Evolutionary conservation across 1,140 invertebrate genomes (phyloP).

Genomic region (Drosophila subpulchrella): DNA sequence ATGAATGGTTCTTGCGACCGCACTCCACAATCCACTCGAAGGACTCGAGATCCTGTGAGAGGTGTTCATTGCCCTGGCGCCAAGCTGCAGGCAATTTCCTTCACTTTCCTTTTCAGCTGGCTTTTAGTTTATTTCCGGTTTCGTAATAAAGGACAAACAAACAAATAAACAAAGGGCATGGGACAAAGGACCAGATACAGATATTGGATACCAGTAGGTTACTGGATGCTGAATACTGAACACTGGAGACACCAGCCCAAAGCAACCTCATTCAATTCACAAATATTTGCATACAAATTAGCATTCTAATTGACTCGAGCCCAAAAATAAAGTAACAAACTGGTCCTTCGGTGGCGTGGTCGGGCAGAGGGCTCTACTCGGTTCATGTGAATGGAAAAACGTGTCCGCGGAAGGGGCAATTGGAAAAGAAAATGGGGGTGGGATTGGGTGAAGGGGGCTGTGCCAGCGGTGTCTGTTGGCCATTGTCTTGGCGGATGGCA

Average conservation of each 20-base stretch:
- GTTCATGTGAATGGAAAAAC: constrained; percentile 29
- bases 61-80: constrained; percentile 57
- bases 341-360: constrained; percentile 14
- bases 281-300: constrained; percentile 83
- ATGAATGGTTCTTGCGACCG: constrained; percentile 22
- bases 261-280: constrained; percentile 49
- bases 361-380: constrained; percentile 2
- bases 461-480: constrained; percentile 18
- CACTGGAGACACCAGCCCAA: background rate
- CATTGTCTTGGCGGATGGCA: constrained; percentile 58
- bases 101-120: constrained; percentile 56
- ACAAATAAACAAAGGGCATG: constrained; percentile 46
- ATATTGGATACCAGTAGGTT: background rate
- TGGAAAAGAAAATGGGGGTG: background rate
- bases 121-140: constrained; percentile 71
- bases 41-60: constrained; percentile 5
- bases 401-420: constrained; percentile 1
- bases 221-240: constrained; percentile 1
- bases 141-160: constrained; percentile 65
- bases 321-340: constrained; percentile 62
- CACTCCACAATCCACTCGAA: constrained; percentile 10
- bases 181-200: constrained; percentile 31
- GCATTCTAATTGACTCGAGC: constrained; percentile 79
- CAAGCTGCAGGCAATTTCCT: constrained; percentile 71
- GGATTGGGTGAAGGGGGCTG: no score